A percentile compares a stretch with the other conserved stretches of the same genome.
These are phyloP conservation scores for Abrostola tripartita DNA, from an alignment of 2,888 invertebrate species.

Conservation along the genomic window DNA sequence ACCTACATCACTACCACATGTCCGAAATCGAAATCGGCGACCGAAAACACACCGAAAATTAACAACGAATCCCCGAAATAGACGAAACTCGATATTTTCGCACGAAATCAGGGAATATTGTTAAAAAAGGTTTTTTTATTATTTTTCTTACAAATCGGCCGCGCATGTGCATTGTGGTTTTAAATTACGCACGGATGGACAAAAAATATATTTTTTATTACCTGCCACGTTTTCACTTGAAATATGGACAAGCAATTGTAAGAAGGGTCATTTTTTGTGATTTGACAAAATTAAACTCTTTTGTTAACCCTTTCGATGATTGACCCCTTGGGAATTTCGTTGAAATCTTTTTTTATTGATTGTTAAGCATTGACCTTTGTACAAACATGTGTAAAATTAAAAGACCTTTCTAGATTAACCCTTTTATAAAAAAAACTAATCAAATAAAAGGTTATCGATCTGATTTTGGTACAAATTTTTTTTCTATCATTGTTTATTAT, in stretches of 20 bases:
- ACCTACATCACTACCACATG: conserved; percentile 80
- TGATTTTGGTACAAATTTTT: neutral
- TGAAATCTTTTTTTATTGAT: conserved; percentile 33
- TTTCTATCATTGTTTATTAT: too few species aligned
- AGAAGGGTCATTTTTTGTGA: conserved; percentile 80
- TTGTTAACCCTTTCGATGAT: conserved; percentile 72
- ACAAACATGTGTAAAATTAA: neutral
- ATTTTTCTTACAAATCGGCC: conserved; percentile 80
- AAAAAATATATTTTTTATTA: conserved; percentile 70
- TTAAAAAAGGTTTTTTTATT: conserved; percentile 68
- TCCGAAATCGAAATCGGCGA: conserved; percentile 71
- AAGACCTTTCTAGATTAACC: neutral
- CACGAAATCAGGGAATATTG: conserved; percentile 82
- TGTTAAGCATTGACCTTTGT: conserved; percentile 50
- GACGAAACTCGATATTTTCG: conserved; percentile 84
- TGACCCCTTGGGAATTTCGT: conserved; percentile 59
- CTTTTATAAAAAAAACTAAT: neutral
- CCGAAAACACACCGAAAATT: conserved; percentile 69
- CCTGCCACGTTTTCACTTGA: conserved; percentile 71
- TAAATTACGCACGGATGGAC: conserved; percentile 72
- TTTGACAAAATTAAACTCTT: conserved; percentile 66
- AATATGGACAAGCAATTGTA: conserved; percentile 77
- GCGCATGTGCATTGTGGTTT: conserved; percentile 81
- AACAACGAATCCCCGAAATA: conserved; percentile 54
- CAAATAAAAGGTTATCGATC: neutral